These are phyloP conservation scores for Lanius collurio DNA, from an alignment of 2,113 vertebrate genomes.

Conservation along the genomic window DNA sequence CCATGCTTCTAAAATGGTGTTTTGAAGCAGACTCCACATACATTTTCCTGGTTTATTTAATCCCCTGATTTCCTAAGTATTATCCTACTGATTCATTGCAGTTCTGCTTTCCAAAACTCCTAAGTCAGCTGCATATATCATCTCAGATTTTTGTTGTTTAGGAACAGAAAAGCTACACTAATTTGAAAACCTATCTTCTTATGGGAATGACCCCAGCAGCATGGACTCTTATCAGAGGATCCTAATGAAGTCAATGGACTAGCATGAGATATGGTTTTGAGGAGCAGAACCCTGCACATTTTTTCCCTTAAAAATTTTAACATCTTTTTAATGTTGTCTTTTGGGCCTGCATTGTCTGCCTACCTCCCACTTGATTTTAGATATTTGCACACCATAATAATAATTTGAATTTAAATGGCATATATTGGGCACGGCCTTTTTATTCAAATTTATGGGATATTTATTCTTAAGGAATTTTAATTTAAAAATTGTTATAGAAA, in stretches of 20 bases:
- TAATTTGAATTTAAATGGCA: not conserved
- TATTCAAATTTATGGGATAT: not conserved
- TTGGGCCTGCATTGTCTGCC: not conserved
- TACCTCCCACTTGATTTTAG: not conserved
- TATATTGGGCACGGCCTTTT: not conserved
- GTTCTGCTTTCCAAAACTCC: not conserved
- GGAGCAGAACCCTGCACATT: not conserved
- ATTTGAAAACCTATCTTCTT: not conserved
- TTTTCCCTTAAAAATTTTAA: not conserved
- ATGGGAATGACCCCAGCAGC: not conserved
- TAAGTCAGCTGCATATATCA: not conserved
- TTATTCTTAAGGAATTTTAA: not conserved
- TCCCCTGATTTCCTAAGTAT: not conserved
- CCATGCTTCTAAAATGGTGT: not conserved
- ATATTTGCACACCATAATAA: not conserved
- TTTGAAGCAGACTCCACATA: not conserved
- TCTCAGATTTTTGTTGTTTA: not conserved
- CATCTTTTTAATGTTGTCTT: not conserved
- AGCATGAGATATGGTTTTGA: not conserved
- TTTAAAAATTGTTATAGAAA: not conserved
- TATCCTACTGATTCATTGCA: not conserved
- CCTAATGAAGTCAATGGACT: not conserved
- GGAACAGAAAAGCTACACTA: not conserved
- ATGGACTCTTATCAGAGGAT: not conserved
- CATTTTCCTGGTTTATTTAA: not conserved